phyloP scores from a whole-genome alignment of 2,113 vertebrate species.

The Zapornia atra region DNA sequence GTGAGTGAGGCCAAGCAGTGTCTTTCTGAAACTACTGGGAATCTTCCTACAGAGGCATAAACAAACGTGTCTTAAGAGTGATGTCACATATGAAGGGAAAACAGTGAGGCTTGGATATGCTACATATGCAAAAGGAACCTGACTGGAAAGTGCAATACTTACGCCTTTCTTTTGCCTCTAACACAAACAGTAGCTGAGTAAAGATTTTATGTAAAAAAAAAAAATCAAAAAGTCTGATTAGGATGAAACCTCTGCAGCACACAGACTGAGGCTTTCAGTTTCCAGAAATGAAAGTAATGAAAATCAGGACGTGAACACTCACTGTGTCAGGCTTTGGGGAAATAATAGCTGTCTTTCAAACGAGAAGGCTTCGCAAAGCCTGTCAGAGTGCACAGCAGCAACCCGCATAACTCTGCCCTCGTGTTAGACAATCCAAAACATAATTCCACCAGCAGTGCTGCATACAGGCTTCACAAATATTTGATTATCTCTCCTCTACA shows the following conservation, averaged over 20 bases:
- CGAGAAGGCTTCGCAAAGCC: conserved; percentile 27
- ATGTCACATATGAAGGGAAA: background rate
- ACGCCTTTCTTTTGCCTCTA: conserved; percentile 25
- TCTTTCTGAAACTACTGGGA: background rate
- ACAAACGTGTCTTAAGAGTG: background rate
- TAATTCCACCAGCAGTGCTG: background rate
- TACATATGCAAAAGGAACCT: background rate
- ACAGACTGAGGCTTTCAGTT: conserved; percentile 22
- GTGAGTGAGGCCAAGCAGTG: background rate
- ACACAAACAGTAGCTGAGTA: background rate
- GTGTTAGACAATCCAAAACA: background rate
- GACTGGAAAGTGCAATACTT: background rate
- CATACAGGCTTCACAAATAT: conserved; percentile 24
- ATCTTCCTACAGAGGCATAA: background rate
- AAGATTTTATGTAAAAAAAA: background rate
- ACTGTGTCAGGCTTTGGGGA: conserved; percentile 17
- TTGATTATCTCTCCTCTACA: conserved; percentile 35
- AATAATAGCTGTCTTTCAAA: conserved; percentile 56
- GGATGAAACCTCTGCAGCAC: conserved; percentile 17
- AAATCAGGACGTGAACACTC: conserved; percentile 28
- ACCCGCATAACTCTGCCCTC: conserved; percentile 14
- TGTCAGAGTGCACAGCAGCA: conserved; percentile 7
- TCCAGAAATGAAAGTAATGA: conserved; percentile 59
- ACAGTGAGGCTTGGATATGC: background rate
- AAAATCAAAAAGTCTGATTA: background rate